Percentiles rank a stretch among this genome's conserved stretches.
phyloP scores from a whole-genome alignment of 2,888 invertebrate genomes.

The Linnaemya tessellans region DNA sequence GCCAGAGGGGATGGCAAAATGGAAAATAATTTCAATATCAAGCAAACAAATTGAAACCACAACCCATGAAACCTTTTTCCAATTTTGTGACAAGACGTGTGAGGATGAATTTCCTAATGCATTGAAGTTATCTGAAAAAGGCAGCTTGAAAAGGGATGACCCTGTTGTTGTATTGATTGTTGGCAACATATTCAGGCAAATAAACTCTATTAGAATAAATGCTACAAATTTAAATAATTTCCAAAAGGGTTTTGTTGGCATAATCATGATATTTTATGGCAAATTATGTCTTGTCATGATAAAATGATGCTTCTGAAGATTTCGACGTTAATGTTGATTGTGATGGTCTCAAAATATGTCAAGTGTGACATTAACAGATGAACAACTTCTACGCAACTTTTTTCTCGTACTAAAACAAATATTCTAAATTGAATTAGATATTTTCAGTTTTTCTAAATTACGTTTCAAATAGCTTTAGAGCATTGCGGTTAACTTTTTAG shows the following conservation, averaged over 20 bases:
- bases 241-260: slow-evolving; percentile 33
- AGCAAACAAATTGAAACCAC: slow-evolving; percentile 41
- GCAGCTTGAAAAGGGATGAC: slow-evolving; percentile 17
- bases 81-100: slow-evolving; percentile 1
- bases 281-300: slow-evolving; percentile 33
- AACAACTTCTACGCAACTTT: background rate
- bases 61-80: slow-evolving; percentile 18
- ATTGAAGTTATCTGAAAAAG: background rate
- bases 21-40: slow-evolving; percentile 33
- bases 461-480: background rate
- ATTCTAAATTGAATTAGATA: slow-evolving; percentile 42
- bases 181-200: background rate
- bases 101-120: background rate
- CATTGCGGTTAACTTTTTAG: slow-evolving; percentile 13
- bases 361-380: slow-evolving; percentile 43
- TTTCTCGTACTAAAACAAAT: background rate
- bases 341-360: slow-evolving; percentile 46
- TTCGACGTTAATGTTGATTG: slow-evolving; percentile 22
- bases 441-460: background rate
- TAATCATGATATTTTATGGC: slow-evolving; percentile 44
- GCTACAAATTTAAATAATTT: slow-evolving; percentile 17
- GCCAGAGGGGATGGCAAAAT: background rate
- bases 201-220: background rate
- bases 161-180: slow-evolving; percentile 11
- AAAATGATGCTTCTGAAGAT: slow-evolving; percentile 2